Evolutionary conservation across 1,140 invertebrate genomes (phyloP).

Genomic region (Neodiprion pinetum): DNA sequence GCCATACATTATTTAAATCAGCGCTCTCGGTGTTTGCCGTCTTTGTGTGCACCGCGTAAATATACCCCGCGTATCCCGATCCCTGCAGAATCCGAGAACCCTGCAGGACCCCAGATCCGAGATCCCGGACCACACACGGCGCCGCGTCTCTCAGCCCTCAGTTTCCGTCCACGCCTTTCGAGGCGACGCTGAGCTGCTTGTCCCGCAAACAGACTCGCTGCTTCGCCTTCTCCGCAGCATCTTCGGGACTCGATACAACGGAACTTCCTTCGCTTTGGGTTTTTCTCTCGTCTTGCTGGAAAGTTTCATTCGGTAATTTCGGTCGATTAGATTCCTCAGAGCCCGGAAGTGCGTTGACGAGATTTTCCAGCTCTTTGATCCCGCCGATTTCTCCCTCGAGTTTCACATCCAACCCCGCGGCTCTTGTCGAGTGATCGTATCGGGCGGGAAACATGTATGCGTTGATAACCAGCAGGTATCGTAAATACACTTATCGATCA

Average conservation of each 20-base stretch:
- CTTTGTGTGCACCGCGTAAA: constrained; percentile 42
- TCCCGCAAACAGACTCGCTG: neutral
- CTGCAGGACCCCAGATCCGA: neutral
- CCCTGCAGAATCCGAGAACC: neutral
- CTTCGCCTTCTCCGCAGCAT: neutral
- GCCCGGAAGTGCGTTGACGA: neutral
- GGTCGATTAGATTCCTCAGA: neutral
- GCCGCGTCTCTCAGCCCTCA: neutral
- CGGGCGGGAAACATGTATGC: neutral
- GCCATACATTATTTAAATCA: constrained; percentile 50
- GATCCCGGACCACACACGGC: constrained; percentile 6
- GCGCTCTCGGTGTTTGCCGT: constrained; percentile 39
- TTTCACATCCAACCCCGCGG: neutral
- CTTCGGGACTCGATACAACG: neutral
- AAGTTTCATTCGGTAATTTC: neutral
- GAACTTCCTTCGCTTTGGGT: neutral
- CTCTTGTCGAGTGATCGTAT: too few species aligned
- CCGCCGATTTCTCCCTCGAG: neutral
- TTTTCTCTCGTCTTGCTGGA: neutral
- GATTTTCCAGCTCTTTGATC: constrained; percentile 5
- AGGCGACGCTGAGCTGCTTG: neutral
- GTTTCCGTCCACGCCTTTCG: too few species aligned
- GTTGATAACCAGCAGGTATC: neutral
- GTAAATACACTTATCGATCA: constrained; percentile 13
- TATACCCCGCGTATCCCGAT: constrained; percentile 14